phyloP scores from a whole-genome alignment of 2,888 invertebrate species.

The Copidosoma aretas region DNA sequence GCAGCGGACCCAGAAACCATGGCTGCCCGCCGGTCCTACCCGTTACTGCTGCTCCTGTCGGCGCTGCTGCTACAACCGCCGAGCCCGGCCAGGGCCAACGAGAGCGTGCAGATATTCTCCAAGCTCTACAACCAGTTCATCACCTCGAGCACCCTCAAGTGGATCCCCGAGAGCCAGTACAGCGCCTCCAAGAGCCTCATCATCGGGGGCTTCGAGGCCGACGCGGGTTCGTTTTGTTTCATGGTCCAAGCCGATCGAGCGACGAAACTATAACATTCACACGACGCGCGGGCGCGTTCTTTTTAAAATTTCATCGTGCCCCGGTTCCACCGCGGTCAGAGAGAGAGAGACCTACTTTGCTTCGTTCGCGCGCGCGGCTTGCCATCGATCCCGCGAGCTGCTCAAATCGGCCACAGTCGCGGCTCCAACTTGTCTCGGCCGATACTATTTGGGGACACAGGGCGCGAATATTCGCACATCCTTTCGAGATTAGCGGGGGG shows the following conservation, averaged over 20 bases:
- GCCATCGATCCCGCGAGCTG: too few species aligned
- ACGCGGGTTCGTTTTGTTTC: constrained; percentile 20
- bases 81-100: constrained; percentile 50
- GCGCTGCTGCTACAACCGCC: constrained; percentile 35
- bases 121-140: constrained; percentile 67
- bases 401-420: too few species aligned
- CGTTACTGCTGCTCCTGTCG: constrained; percentile 32
- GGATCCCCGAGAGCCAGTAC: constrained; percentile 70
- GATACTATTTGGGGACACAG: too few species aligned
- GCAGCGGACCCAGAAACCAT: too few species aligned
- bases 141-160: constrained; percentile 81
- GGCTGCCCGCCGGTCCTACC: not conserved
- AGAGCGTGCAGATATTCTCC: constrained; percentile 60
- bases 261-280: not conserved
- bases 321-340: not conserved
- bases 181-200: constrained; percentile 69
- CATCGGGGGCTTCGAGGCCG: constrained; percentile 64
- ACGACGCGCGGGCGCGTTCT: not conserved
- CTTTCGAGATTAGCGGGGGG: too few species aligned
- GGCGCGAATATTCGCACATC: too few species aligned
- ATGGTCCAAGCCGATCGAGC: not conserved
- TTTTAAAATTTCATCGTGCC: not conserved
- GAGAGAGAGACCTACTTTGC: not conserved
- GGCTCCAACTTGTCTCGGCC: too few species aligned
- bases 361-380: not conserved